Evolutionary conservation across 2,797 vertebrate species (phyloP).

Genomic region (Tragelaphus oryx): DNA sequence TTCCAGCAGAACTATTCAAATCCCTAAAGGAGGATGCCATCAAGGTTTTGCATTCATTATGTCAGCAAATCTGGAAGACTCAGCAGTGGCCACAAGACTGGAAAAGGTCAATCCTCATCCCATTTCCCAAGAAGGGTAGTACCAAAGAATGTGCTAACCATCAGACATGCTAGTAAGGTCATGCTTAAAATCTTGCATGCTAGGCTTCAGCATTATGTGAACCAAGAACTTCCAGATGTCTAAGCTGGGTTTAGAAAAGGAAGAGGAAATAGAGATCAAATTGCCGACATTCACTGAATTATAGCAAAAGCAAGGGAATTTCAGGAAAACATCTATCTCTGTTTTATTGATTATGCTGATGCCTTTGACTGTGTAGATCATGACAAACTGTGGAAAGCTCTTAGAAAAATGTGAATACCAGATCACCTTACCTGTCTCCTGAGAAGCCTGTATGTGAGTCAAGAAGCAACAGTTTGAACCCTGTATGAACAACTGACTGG

Average conservation of each 20-base stretch:
- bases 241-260: not conserved
- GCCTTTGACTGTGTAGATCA: not conserved
- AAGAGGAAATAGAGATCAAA: not conserved
- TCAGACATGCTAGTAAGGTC: fast-evolving
- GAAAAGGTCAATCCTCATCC: too few relatives aligned
- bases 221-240: not conserved
- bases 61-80: too few relatives aligned
- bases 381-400: not conserved
- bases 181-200: not conserved
- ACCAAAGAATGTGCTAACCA: not conserved
- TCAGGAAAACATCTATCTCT: not conserved
- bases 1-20: too few relatives aligned
- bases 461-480: not conserved
- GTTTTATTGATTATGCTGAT: not conserved
- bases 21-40: too few relatives aligned
- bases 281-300: not conserved
- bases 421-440: not conserved
- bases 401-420: not conserved
- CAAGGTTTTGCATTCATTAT: too few relatives aligned
- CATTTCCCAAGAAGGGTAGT: not conserved
- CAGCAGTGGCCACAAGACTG: too few relatives aligned
- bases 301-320: too few relatives aligned
- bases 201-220: not conserved
- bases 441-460: not conserved
- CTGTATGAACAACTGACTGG: not conserved